Conservation (phyloP, 2,113 vertebrate species). For the Cygnus buccinator region DNA sequence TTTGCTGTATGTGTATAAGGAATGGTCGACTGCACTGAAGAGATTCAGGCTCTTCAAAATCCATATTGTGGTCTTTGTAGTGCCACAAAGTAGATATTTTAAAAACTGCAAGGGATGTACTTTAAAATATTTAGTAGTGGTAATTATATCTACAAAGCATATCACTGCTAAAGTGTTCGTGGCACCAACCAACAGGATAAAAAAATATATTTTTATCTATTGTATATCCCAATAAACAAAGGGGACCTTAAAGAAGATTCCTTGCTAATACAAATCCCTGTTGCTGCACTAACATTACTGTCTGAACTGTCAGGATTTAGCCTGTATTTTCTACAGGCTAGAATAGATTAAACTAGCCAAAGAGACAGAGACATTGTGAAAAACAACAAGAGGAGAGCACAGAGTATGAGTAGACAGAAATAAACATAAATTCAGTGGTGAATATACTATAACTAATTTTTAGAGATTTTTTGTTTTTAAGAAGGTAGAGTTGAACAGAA, state of each 20-base stretch:
- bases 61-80: conserved; percentile 4
- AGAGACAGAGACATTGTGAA: background rate
- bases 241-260: conserved; percentile 8
- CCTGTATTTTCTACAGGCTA: conserved; percentile 40
- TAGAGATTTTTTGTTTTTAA: background rate
- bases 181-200: background rate
- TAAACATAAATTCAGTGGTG: background rate
- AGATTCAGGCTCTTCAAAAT: conserved; percentile 38
- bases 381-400: background rate
- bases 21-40: background rate
- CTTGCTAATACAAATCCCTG: conserved; percentile 35
- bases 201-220: background rate
- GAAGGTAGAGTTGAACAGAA: background rate
- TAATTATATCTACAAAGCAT: conserved; percentile 55
- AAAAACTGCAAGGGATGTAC: background rate
- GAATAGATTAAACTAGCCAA: conserved; percentile 1
- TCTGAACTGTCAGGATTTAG: conserved; percentile 33
- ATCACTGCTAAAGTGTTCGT: background rate
- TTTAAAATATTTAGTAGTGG: conserved; percentile 39
- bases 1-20: background rate
- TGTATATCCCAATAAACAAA: conserved; percentile 1
- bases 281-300: background rate
- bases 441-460: background rate
- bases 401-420: background rate
- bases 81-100: conserved; percentile 34